Conservation (phyloP, 2,888 invertebrate species). For the Eristalis pertinax region DNA sequence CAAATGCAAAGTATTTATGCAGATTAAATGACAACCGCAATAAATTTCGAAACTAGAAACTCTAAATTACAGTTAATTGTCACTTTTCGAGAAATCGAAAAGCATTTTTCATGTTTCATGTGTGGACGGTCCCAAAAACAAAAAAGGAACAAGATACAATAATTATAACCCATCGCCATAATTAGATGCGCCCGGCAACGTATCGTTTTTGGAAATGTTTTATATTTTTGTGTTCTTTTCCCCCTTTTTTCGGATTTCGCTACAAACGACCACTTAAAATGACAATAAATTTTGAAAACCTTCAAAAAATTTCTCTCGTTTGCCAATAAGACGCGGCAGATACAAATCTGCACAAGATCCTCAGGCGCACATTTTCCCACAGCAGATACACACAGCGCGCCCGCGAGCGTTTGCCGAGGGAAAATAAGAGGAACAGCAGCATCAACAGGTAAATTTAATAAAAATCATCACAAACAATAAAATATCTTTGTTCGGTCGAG, state of each 20-base stretch:
- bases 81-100: constrained; percentile 51
- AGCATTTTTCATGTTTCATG: constrained; percentile 59
- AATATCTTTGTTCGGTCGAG: constrained; percentile 63
- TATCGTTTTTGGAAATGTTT: constrained; percentile 8
- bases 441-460: constrained; percentile 63
- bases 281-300: constrained; percentile 62
- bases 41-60: constrained; percentile 56
- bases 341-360: constrained; percentile 49
- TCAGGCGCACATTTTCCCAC: constrained; percentile 54
- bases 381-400: constrained; percentile 19
- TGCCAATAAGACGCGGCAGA: constrained; percentile 37
- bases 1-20: constrained; percentile 23
- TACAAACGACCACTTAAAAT: constrained; percentile 54
- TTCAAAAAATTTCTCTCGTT: constrained; percentile 3
- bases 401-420: constrained; percentile 22
- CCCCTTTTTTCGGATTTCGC: neutral
- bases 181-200: constrained; percentile 56
- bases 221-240: too few relatives aligned
- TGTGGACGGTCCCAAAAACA: neutral
- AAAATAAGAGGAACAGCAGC: constrained; percentile 1
- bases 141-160: constrained; percentile 12
- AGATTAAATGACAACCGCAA: constrained; percentile 42
- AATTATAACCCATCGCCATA: constrained; percentile 50
- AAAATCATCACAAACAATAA: constrained; percentile 60
- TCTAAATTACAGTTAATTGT: constrained; percentile 58